phyloP scores from a whole-genome alignment of 1,140 invertebrate species.

The Globodera ellingtonae region DNA sequence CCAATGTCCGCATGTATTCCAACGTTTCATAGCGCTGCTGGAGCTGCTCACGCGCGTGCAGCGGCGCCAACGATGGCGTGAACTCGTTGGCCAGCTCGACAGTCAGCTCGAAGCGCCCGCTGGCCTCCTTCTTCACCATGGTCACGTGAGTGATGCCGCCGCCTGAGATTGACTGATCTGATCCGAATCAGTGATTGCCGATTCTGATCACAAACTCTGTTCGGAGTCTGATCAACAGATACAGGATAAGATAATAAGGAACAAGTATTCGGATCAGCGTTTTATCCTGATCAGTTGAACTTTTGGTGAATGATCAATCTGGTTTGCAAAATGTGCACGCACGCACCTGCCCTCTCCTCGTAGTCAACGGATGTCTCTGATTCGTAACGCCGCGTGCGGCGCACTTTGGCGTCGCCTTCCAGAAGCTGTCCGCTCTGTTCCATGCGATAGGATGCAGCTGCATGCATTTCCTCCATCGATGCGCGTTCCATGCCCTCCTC shows the following conservation, averaged over 20 bases:
- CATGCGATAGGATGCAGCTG: conserved; percentile 25
- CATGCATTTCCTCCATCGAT: conserved; percentile 9
- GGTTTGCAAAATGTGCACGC: no score
- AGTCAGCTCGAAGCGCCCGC: conserved; percentile 43
- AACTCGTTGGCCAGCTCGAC: conserved; percentile 45
- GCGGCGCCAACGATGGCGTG: not conserved
- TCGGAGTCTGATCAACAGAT: no score
- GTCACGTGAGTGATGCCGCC: conserved; percentile 55
- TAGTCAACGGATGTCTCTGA: conserved; percentile 45
- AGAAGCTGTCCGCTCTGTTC: conserved; percentile 30
- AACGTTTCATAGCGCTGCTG: conserved; percentile 45
- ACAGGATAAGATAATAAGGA: no score
- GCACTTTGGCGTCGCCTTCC: conserved; percentile 38
- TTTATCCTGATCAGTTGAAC: no score
- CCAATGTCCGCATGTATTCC: conserved; percentile 48
- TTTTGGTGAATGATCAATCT: not conserved
- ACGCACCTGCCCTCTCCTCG: conserved; percentile 25
- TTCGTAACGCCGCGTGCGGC: conserved; percentile 37
- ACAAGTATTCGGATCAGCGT: no score
- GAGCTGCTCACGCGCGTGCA: conserved; percentile 38
- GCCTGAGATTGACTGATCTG: conserved; percentile 10
- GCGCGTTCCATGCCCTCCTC: not conserved
- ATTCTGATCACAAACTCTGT: no score
- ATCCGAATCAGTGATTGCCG: no score
- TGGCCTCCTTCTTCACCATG: conserved; percentile 46